Percentiles rank a stretch among this genome's conserved stretches.
Evolutionary conservation across 2,888 invertebrate genomes (phyloP).

Genomic region (Clanis bilineata): DNA sequence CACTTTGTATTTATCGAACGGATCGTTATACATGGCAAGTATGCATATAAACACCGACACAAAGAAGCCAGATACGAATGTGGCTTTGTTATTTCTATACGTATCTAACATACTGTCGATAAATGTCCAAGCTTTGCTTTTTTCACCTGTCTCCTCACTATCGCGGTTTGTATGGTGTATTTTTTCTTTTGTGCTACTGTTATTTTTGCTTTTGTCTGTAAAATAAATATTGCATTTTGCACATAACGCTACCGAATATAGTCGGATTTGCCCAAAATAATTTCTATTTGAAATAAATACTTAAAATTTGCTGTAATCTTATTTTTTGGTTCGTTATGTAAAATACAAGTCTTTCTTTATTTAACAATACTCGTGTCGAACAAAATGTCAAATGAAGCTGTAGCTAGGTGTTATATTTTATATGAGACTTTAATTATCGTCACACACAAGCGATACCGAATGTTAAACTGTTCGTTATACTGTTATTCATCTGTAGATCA

Average conservation of each 20-base stretch:
- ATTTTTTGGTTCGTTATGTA: too few species aligned
- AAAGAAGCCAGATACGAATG: constrained; percentile 57
- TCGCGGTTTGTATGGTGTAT: constrained; percentile 67
- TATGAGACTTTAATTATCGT: too few species aligned
- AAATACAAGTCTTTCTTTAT: too few species aligned
- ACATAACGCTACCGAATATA: not conserved
- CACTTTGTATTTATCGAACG: constrained; percentile 38
- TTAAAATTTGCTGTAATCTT: not conserved
- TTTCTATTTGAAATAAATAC: not conserved
- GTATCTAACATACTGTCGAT: constrained; percentile 57
- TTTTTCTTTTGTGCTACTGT: constrained; percentile 48
- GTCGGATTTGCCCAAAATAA: not conserved
- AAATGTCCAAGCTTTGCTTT: constrained; percentile 52
- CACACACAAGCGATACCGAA: too few species aligned
- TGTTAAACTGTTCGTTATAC: too few species aligned
- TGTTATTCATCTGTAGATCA: too few species aligned
- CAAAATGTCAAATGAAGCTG: too few species aligned
- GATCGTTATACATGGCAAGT: constrained; percentile 36
- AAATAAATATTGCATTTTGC: constrained; percentile 53
- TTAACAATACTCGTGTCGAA: too few species aligned
- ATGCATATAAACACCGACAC: constrained; percentile 36
- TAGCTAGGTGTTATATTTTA: too few species aligned
- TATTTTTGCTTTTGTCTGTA: constrained; percentile 63
- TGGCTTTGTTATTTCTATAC: constrained; percentile 45
- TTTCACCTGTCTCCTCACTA: constrained; percentile 42